These are phyloP conservation scores for Apis florea DNA, from an alignment of 1,140 invertebrate species.

Conservation along the genomic window DNA sequence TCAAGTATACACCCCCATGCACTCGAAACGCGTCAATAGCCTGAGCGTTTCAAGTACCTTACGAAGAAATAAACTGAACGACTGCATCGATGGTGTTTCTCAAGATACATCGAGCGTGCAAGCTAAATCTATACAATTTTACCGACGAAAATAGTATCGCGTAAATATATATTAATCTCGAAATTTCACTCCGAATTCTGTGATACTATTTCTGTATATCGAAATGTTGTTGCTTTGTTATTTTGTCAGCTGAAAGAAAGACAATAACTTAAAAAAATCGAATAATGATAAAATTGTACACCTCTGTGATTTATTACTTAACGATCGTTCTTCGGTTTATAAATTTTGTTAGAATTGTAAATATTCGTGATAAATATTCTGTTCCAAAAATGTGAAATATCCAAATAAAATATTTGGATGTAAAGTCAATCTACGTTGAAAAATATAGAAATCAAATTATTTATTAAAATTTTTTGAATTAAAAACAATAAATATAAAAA, in stretches of 20 bases:
- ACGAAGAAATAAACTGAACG: conserved; percentile 7
- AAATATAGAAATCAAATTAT: no score
- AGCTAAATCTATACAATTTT: conserved; percentile 1
- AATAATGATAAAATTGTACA: no score
- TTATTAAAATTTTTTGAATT: no score
- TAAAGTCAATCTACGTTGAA: no score
- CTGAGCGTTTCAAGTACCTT: conserved; percentile 5
- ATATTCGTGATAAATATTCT: no score
- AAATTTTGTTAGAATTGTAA: no score
- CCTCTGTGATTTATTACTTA: no score
- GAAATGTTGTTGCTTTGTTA: neutral
- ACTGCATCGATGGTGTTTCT: conserved; percentile 1
- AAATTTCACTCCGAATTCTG: neutral
- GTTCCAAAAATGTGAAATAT: no score
- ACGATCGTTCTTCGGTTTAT: no score
- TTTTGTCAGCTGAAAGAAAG: neutral
- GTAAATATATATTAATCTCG: conserved; percentile 2
- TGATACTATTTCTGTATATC: neutral
- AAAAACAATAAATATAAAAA: no score
- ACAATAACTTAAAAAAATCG: no score
- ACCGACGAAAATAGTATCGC: neutral
- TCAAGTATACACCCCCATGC: neutral
- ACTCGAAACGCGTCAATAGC: conserved; percentile 5
- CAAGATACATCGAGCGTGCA: neutral
- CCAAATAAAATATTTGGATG: no score